Base-by-base conservation (phyloP, 1,140 invertebrate species). In the Ridgeia piscesae region DNA sequence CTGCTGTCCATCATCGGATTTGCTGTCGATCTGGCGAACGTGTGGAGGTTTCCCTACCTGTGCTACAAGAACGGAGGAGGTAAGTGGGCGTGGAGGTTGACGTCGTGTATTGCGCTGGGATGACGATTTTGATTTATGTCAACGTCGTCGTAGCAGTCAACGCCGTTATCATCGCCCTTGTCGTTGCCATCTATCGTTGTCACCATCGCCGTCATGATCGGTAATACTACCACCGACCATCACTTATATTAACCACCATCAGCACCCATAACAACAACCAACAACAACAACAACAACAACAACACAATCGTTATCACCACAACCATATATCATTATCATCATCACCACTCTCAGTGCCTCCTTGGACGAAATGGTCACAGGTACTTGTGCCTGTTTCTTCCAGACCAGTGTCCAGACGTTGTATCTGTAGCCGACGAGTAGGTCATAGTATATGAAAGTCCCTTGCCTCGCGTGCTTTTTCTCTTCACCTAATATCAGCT, bases 31-130 rank as follows among this genome's bases (percentile, higher is more conserved):
- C 96, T 99, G 89, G 98, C 98, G 48, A 99, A 99, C 95, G 98
- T 99, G 92, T 99, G 98, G 98, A 97, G 98, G 94, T 99, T 99
- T 96, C 98, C 98, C 17, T 99, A 99, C 95, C 96, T 99, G 92
- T 99, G 98, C 95, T 98, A 99, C 96, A 98, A 98, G 96, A 99
- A 99, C 96, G 98, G 98, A 89, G 98, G 98, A 96, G 98, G 98
- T 96, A 92, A 93, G 94, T 92, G 11, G 58, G 17, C 11, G 8
- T 21, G 58, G 27, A 77, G 2, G 27, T 27, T 77, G 58, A 21
- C 0, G 58, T 77, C 58, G 58, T 77, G 58, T 77, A 9, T 77
- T 77, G 11, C 27, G 58, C 17, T 21, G 27, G 27, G 14, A 77
- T 77, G 4, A 77, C 17, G 58, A 77, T 9, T 77, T 77, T 11